Evolutionary conservation across 2,888 invertebrate genomes (phyloP).

Genomic region (Idaea dimidiata): DNA sequence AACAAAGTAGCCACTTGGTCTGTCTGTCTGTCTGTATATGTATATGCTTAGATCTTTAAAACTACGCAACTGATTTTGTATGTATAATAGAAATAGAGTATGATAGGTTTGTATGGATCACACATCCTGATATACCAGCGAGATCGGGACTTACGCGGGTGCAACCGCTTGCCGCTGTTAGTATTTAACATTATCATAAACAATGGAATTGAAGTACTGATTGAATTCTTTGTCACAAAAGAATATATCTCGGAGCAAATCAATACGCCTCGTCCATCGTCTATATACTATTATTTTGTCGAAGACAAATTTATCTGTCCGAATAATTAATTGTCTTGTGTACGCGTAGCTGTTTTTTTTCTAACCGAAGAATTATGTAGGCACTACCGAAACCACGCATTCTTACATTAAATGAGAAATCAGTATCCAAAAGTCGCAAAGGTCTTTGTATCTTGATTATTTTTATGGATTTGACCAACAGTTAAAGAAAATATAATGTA

Average conservation of each 20-base stretch:
- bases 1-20: too few species aligned
- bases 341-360: background rate
- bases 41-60: too few species aligned
- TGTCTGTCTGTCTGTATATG: too few species aligned
- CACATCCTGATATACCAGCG: too few species aligned
- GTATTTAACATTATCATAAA: constrained; percentile 25
- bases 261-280: background rate
- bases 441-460: constrained; percentile 2
- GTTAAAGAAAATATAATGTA: background rate
- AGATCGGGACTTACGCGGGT: too few species aligned
- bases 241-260: background rate
- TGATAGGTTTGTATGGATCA: too few species aligned
- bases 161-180: too few species aligned
- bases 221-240: constrained; percentile 11
- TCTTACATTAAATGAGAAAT: constrained; percentile 1
- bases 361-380: background rate
- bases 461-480: background rate
- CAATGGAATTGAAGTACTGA: constrained; percentile 15
- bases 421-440: constrained; percentile 2
- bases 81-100: too few species aligned
- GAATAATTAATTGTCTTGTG: background rate
- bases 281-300: background rate
- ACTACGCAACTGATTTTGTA: too few species aligned
- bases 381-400: background rate
- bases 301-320: background rate